Evolutionary conservation across 2,888 invertebrate genomes (phyloP).

Genomic region (Matsumyia berberina): DNA sequence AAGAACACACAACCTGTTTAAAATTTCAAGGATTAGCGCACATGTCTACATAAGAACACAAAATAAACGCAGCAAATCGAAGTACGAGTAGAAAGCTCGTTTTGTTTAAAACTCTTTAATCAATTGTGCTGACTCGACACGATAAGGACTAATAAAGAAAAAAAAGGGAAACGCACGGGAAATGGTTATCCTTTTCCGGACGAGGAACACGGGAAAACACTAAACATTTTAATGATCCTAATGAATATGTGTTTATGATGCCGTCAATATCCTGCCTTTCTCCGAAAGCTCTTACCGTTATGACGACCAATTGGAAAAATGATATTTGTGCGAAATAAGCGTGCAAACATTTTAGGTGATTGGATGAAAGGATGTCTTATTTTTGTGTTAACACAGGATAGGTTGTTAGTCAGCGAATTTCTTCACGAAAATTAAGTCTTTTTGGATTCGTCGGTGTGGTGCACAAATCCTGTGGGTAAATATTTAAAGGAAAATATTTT

Average conservation of each 20-base stretch:
- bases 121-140: conserved; percentile 39
- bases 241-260: conserved; percentile 71
- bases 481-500: background rate
- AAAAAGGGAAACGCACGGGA: conserved; percentile 1
- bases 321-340: conserved; percentile 37
- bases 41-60: conserved; percentile 9
- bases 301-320: conserved; percentile 54
- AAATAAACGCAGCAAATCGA: conserved; percentile 14
- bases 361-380: conserved; percentile 46
- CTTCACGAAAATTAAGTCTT: too few relatives aligned
- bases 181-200: conserved; percentile 57
- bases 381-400: conserved; percentile 17
- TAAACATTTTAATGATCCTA: conserved; percentile 69
- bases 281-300: conserved; percentile 19
- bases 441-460: too few relatives aligned
- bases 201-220: conserved; percentile 41
- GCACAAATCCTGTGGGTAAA: background rate
- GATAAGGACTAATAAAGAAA: conserved; percentile 56
- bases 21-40: conserved; percentile 30
- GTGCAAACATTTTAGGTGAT: conserved; percentile 50
- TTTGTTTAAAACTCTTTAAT: conserved; percentile 20
- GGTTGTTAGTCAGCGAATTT: conserved; percentile 18
- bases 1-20: background rate
- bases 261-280: conserved; percentile 16
- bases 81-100: conserved; percentile 4